A percentile compares a stretch with the other conserved stretches of the same genome.
Evolutionary conservation across 2,113 vertebrate species (phyloP).

Genomic region (Oryzias celebensis): DNA sequence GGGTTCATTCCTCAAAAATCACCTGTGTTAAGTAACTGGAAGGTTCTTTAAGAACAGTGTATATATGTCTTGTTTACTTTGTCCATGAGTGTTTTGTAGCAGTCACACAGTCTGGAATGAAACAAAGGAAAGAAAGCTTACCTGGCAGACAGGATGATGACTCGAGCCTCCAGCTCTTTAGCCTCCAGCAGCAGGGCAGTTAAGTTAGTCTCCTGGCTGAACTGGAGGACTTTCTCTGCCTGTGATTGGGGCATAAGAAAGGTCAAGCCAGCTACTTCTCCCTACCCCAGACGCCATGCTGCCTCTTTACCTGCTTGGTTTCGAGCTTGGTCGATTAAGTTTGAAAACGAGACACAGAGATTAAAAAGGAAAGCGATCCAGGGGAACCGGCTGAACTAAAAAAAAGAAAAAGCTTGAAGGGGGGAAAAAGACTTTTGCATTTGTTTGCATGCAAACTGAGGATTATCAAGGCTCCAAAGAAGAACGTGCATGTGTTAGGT

Average conservation of each 20-base stretch:
- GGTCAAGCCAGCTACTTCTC: slow-evolving; percentile 74
- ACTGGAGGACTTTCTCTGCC: slow-evolving; percentile 99
- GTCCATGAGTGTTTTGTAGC: too few relatives aligned
- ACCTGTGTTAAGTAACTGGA: too few relatives aligned
- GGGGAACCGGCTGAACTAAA: slow-evolving; percentile 76
- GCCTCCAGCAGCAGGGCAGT: slow-evolving; percentile 96
- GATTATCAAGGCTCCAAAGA: slow-evolving; percentile 95
- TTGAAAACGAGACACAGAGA: slow-evolving; percentile 74
- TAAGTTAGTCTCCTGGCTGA: slow-evolving; percentile 98
- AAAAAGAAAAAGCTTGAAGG: slow-evolving; percentile 75
- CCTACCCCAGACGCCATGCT: slow-evolving; percentile 81
- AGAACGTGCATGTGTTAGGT: slow-evolving; percentile 98
- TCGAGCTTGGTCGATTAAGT: slow-evolving; percentile 62
- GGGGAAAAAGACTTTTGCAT: slow-evolving; percentile 81
- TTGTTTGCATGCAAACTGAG: slow-evolving; percentile 97
- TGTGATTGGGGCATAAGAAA: slow-evolving; percentile 84
- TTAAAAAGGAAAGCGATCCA: slow-evolving; percentile 77
- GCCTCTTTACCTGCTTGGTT: slow-evolving; percentile 72
- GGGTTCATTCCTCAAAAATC: too few relatives aligned
- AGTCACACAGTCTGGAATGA: not conserved
- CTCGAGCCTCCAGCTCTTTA: slow-evolving; percentile 94
- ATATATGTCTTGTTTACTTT: too few relatives aligned
- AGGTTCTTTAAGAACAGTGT: too few relatives aligned
- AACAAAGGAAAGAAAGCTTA: slow-evolving; percentile 52
- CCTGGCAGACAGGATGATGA: slow-evolving; percentile 98